Base-by-base conservation (phyloP, 2,888 invertebrate genomes). In the Cistogaster globosa region DNA sequence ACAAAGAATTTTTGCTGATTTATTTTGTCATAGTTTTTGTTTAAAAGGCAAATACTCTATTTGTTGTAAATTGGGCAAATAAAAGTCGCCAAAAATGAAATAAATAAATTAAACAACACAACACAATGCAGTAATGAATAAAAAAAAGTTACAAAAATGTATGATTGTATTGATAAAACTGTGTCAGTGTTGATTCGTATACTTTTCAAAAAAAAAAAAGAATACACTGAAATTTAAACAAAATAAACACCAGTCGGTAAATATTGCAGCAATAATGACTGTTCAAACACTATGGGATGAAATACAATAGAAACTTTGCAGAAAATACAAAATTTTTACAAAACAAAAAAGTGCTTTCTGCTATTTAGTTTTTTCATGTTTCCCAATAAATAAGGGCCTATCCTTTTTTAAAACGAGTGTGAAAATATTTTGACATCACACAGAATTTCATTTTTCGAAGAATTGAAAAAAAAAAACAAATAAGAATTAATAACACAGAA, bases 31-130 rank as follows among this genome's bases (percentile, higher is more conserved):
- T 48, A 48, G 45, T 48, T 48, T 32, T 7, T 32, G 32, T 32
- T 32, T 0, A 0, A 32, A 32, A 32, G 32, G 8, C 32, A 32
- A 32, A 32, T 32, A 32, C 6, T 5, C 2, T 7, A 16, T 48
- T 48, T 48, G 45, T 48, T 83, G 60, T 18, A 74, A 74, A n/a
- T 80, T 42, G 68, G 20, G 62, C 76, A 72, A 76, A 72, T 68
- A 77, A 84, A 68, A 38, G 57, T 62, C 71, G 63, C 71, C 38
- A 75, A 71, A 69, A 53, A 45, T 14, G 4, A 26, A 26, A 26
- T 26, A 26, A 26, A 26, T 26, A 26, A 26, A 26, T 16, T 0
- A 32, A 32, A 32, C 6, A 5, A 67, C 0, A 57, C 9, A 62
- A 80, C 36, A 45, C 2, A 62, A 20, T 51, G 9, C 14, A 63